Conservation (phyloP, 2,888 invertebrate genomes). For the Daptonema setosum region DNA sequence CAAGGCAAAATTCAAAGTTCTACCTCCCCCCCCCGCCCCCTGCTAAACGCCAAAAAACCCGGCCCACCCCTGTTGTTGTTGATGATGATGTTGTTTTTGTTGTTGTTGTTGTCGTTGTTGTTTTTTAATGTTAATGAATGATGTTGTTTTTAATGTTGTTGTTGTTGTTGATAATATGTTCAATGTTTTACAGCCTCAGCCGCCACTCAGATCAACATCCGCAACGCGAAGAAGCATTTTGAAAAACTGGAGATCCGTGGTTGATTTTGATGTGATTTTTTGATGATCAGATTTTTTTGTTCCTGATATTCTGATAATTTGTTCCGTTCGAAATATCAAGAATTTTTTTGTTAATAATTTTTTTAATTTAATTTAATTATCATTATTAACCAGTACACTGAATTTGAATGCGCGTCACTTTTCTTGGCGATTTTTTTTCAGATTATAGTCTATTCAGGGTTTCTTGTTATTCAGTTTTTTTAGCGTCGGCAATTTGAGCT, state of each 20-base stretch:
- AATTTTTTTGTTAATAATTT: background rate
- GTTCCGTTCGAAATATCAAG: background rate
- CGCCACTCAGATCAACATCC: constrained; percentile 82
- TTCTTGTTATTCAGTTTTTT: background rate
- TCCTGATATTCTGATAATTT: background rate
- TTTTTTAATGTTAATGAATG: too few species aligned
- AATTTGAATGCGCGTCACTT: background rate
- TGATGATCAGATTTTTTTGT: background rate
- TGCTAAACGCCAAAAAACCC: too few species aligned
- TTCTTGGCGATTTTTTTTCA: background rate
- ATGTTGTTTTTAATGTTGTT: too few species aligned
- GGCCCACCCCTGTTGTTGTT: too few species aligned
- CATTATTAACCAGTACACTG: background rate
- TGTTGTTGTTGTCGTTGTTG: too few species aligned
- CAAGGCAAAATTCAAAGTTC: too few species aligned
- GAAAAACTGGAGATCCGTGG: constrained; percentile 55
- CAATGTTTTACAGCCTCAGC: constrained; percentile 59
- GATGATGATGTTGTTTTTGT: too few species aligned
- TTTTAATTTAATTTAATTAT: background rate
- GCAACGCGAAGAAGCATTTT: constrained; percentile 89
- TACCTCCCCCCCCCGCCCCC: too few species aligned
- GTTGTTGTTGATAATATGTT: too few species aligned
- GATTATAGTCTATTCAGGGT: background rate
- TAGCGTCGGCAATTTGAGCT: too few species aligned
- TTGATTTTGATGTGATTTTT: background rate